Percentiles rank a stretch among this genome's conserved stretches.
These are phyloP conservation scores for Lottia gigantea DNA, from an alignment of 2,888 invertebrate species.

Conservation along the genomic window DNA sequence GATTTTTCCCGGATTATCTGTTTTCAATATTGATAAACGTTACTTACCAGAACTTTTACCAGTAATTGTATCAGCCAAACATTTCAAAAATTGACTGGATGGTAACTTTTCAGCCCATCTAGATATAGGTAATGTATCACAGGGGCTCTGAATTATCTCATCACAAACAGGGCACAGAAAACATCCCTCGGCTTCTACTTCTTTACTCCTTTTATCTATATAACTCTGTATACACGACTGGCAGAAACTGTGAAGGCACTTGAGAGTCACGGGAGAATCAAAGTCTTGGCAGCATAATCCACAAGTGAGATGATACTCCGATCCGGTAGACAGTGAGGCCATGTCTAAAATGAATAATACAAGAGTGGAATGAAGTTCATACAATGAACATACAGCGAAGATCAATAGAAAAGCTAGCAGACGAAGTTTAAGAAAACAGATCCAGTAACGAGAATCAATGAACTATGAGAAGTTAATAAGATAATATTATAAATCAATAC, in stretches of 20 bases:
- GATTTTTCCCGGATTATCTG: too few species aligned
- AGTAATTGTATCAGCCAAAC: neutral
- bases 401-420: too few species aligned
- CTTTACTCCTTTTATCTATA: neutral
- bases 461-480: too few species aligned
- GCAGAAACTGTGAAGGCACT: neutral
- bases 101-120: neutral
- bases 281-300: neutral
- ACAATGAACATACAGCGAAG: too few species aligned
- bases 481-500: too few species aligned
- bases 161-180: neutral
- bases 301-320: slow-evolving; percentile 7
- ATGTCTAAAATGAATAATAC: slow-evolving; percentile 2
- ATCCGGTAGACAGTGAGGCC: neutral
- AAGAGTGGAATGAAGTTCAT: neutral
- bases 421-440: too few species aligned
- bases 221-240: neutral
- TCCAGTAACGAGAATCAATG: too few species aligned
- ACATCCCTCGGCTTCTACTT: neutral
- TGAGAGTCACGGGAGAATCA: slow-evolving; percentile 1
- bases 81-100: slow-evolving; percentile 1
- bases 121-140: neutral
- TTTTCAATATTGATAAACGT: too few species aligned
- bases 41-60: neutral
- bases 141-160: neutral